Evolutionary conservation across 2,888 invertebrate species (phyloP), one percentile per base, ranked within the genome.

Genomic region (Ellobium chinense): DNA sequence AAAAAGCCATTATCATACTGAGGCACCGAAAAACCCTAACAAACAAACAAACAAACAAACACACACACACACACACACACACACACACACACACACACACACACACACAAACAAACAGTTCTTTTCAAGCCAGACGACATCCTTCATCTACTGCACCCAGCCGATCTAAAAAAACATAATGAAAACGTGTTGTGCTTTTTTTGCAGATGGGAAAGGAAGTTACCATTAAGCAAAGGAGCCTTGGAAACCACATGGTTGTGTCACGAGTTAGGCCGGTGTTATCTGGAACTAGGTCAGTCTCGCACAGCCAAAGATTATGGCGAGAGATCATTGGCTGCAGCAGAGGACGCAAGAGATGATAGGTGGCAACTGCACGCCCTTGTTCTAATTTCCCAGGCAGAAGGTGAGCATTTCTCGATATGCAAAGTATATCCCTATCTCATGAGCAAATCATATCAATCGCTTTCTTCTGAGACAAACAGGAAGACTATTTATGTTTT

Each of bases 231-330:
- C 46, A 92, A 92, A 83, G 91, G 91, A 56, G 85, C 91, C 3
- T 84, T 93, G 65, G 93, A 93, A 82, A 89, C 89, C 46, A 91
- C 93, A 0, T 94, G 93, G 92, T 85, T 93, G 54, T 92, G 89
- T 83, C 93, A 94, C 83, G 93, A 94, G 86, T 92, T 93, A 34
- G 93, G 93, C 29, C 89, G 93, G 18, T 94, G 93, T 84, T 91
- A 93, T 85, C 86, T 93, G 82, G 93, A 93, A 83, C 80, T 91
- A 36, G 88, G 86, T 21, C 82, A 88, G 63, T 87, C 83, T 56
- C 56, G 83, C 0, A 83, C 88, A 37, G 91, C 92, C 12, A 85
- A 87, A 75, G 86, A 87, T 4, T 90, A 88, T 73, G 92, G 92
- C 9, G 87, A 90, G 65, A 88, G 90, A 78, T 92, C 92, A 12